Evolutionary conservation across 2,797 vertebrate genomes (phyloP), one percentile per base, ranked within the genome.

Genomic region (Gymnoscopelus microlampas): DNA sequence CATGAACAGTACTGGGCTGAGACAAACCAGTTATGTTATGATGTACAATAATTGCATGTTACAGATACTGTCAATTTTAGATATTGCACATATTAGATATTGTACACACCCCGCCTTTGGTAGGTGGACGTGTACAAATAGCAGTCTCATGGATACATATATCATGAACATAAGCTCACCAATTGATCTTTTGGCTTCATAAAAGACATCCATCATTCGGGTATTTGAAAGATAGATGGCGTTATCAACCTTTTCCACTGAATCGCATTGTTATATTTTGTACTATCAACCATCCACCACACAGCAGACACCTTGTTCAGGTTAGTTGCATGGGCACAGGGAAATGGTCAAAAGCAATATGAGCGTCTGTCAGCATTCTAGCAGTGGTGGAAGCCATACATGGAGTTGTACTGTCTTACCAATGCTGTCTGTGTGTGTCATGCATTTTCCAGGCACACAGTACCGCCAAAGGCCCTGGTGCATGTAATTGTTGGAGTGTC

Each of bases 381-480:
- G 32, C 24, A 15, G 29, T 59, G 29, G 44, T 53, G 50, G 26
- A 59, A 58, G 56, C 50, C 56, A 32, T 15, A 23, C 23, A 14
- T 47, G 0, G 3, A 54, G n/a, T 56, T 87, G 1, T 53, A 12
- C 29, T 26, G n/a, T 49, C 84, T 92, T 80, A 94, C 93, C 93
- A 4, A 94, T 92, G 81, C 92, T 93, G 87, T 95, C 94, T 63
- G 94, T 92, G 87, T 94, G 94, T 56, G 89, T 89, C 90, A 94
- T 94, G 82, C 94, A 95, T 88, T 95, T 95, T 71, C 92, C 94
- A 0, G 93, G 93, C 77, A 94, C 87, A 51, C 94, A 95, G 86
- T 95, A 95, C 67, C 94, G 93, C 94, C 94, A 95, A 73, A 95
- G 89, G 77, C 94, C 94, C 81, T 94, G 94, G 87, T 95, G 94